Percentiles rank a stretch among this genome's conserved stretches.
Evolutionary conservation across 2,888 invertebrate species (phyloP).

Genomic region (Agrochola macilenta): DNA sequence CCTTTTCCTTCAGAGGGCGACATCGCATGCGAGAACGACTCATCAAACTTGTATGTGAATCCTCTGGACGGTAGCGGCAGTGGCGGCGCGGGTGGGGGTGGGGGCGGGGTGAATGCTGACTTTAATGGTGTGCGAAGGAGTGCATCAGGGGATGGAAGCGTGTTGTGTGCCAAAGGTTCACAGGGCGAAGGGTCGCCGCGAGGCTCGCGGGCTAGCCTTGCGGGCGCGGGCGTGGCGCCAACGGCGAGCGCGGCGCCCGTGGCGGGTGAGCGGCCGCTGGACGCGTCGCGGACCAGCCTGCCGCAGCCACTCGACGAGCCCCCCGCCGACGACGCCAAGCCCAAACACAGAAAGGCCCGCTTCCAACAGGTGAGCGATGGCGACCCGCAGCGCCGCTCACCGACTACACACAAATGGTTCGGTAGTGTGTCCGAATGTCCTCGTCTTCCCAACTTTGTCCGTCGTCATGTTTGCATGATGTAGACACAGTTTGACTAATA

Average conservation of each 20-base stretch:
- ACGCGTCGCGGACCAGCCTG: constrained; percentile 87
- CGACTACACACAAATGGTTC: constrained; percentile 47
- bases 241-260: constrained; percentile 72
- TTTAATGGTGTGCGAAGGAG: constrained; percentile 94
- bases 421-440: constrained; percentile 37
- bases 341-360: constrained; percentile 96
- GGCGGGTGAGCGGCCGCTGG: constrained; percentile 72
- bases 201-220: constrained; percentile 87
- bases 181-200: constrained; percentile 89
- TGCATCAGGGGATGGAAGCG: constrained; percentile 94
- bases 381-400: constrained; percentile 52
- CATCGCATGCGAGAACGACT: constrained; percentile 92
- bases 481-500: constrained; percentile 62
- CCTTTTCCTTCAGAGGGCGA: constrained; percentile 97
- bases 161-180: constrained; percentile 91
- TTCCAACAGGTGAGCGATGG: constrained; percentile 93
- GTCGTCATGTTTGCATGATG: constrained; percentile 68
- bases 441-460: constrained; percentile 39
- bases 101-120: constrained; percentile 80
- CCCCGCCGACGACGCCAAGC: constrained; percentile 88
- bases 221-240: constrained; percentile 68
- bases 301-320: constrained; percentile 83
- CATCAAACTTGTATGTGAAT: constrained; percentile 97
- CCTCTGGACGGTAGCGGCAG: constrained; percentile 93
- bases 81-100: constrained; percentile 79